Evolutionary conservation across 2,113 vertebrate genomes (phyloP).

Genomic region (Carassius gibelio): DNA sequence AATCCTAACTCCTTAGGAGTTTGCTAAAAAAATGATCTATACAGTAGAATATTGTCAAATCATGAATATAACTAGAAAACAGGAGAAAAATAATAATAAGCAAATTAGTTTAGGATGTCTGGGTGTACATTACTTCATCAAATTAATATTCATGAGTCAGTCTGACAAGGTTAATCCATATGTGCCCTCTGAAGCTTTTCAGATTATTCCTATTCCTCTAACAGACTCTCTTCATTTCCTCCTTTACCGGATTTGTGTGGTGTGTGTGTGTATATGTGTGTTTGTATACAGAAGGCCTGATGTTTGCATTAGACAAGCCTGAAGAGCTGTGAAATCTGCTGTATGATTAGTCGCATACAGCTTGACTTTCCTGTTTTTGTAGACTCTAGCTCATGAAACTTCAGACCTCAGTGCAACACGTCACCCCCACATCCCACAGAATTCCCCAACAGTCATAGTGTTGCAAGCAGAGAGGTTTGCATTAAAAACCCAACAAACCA

Average conservation of each 20-base stretch:
- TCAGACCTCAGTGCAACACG: background rate
- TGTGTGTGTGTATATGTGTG: constrained; percentile 25
- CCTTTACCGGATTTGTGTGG: background rate
- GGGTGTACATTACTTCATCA: background rate
- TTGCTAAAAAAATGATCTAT: background rate
- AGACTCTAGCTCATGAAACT: constrained; percentile 12
- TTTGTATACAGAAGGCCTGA: constrained; percentile 20
- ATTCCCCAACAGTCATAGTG: background rate
- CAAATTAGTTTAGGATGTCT: background rate
- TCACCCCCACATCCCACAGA: too few relatives aligned
- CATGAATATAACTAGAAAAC: background rate
- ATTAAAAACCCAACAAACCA: constrained; percentile 25
- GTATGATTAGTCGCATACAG: constrained; percentile 47
- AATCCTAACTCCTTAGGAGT: background rate
- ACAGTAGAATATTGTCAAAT: background rate
- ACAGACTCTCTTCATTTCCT: background rate
- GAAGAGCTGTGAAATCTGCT: constrained; percentile 20
- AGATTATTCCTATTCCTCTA: background rate
- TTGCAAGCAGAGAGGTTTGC: background rate
- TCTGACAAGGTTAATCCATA: background rate
- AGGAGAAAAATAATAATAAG: background rate
- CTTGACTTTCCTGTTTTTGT: constrained; percentile 40
- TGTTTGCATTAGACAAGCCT: constrained; percentile 46
- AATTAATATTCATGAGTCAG: background rate
- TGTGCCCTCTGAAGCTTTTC: background rate